Conservation (phyloP, 2,888 invertebrate species). For the Encarsia formosa region DNA sequence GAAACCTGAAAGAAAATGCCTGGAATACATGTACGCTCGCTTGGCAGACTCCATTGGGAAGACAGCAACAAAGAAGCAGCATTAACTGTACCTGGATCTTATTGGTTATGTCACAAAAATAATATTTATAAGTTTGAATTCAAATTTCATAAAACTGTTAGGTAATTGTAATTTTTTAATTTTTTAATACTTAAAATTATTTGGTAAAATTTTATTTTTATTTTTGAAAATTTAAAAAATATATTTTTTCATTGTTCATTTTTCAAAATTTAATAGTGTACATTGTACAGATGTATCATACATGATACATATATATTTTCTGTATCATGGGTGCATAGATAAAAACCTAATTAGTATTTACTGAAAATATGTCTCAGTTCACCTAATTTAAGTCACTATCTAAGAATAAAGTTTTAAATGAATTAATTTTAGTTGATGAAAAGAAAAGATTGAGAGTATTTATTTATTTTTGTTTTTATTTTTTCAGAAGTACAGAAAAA, state of each 20-base stretch:
- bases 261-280: background rate
- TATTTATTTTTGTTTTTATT: too few species aligned
- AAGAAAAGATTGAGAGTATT: too few species aligned
- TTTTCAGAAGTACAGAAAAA: constrained; percentile 36
- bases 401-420: too few species aligned
- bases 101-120: constrained; percentile 47
- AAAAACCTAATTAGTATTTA: constrained; percentile 2
- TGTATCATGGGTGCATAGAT: constrained; percentile 10
- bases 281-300: background rate
- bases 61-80: constrained; percentile 37
- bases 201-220: too few species aligned
- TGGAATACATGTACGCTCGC: constrained; percentile 49
- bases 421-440: too few species aligned
- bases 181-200: too few species aligned
- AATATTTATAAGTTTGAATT: constrained; percentile 48
- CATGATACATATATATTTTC: background rate
- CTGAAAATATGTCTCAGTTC: constrained; percentile 13
- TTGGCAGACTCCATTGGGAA: constrained; percentile 45
- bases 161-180: constrained; percentile 32
- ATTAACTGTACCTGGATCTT: constrained; percentile 46
- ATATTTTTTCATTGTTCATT: background rate
- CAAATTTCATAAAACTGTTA: constrained; percentile 40
- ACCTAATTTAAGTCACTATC: too few species aligned
- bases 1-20: constrained; percentile 48
- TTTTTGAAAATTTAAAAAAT: background rate